Percentiles rank a stretch among this genome's conserved stretches.
Evolutionary conservation across 1,140 invertebrate species (phyloP).

Genomic region (Heterodera carotae): DNA sequence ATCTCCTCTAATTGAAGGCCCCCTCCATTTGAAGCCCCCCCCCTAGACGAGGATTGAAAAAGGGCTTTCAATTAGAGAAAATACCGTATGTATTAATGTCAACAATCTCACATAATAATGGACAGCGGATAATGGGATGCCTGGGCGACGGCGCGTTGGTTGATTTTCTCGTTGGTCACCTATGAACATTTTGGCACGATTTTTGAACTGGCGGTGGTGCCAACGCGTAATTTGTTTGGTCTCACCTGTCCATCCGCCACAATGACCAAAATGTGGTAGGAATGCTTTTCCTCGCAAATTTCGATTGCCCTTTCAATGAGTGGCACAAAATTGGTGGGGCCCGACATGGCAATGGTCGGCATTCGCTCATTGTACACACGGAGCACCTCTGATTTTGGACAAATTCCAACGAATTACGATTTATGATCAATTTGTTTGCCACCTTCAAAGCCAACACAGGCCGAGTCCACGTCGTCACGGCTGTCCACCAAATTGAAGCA

Average conservation of each 20-base stretch:
- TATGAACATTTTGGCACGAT: constrained; percentile 48
- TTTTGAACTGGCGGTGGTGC: neutral
- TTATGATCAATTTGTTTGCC: neutral
- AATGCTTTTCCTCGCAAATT: constrained; percentile 67
- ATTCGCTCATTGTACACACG: constrained; percentile 63
- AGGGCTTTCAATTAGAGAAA: too few species aligned
- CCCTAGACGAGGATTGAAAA: too few species aligned
- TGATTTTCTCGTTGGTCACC: constrained; percentile 68
- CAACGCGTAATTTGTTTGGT: neutral
- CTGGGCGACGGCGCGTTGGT: constrained; percentile 69
- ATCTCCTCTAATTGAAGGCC: too few species aligned
- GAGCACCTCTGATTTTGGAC: constrained; percentile 60
- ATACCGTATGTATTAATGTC: too few species aligned
- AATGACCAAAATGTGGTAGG: constrained; percentile 65
- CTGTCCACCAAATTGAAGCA: constrained; percentile 67
- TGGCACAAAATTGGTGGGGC: constrained; percentile 69
- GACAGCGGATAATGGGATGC: constrained; percentile 70
- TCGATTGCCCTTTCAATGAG: constrained; percentile 68
- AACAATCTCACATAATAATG: constrained; percentile 69
- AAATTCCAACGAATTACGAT: too few species aligned
- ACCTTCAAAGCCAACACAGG: constrained; percentile 64
- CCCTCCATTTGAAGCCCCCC: too few species aligned
- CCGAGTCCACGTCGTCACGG: constrained; percentile 55
- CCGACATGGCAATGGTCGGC: constrained; percentile 65
- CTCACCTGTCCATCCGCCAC: constrained; percentile 51